Base-by-base conservation (phyloP, 2,888 invertebrate species). In the Coelopa pilipes region DNA sequence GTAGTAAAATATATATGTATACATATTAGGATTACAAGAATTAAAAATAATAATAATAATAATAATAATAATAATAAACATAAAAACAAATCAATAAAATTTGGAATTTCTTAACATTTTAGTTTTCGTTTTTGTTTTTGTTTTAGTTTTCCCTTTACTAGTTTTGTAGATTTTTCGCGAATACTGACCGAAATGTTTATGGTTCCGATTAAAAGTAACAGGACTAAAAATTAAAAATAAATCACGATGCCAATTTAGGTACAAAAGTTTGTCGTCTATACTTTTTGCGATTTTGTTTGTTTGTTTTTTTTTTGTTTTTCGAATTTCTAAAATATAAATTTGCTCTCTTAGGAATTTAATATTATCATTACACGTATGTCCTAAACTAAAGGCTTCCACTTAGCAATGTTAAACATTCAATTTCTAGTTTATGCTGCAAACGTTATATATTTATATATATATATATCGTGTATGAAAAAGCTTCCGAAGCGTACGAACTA, bases 141-240 rank as follows among this genome's bases (percentile, higher is more conserved):
- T 34, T 34, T 34, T 2, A 34, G 2, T 34, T 34, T 53, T 57
- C 73, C 72, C 70, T 60, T 63, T 69, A 59, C 50, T 55, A 34
- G 21, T 76, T 74, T 77, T 74, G 34, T 34, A 75, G 70, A 76
- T 76, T 78, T 75, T 75, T 73, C 74, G 76, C 75, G 78, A 79
- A 79, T 79, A 79, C 79, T 79, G 79, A 79, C 79, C 79, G 78
- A 79, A 79, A 78, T 76, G 67, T 76, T 71, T 66, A 53, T 57
- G 21, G 55, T 72, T 69, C 59, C 49, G 67, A 72, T 72, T 71
- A 55, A 71, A 53, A 49, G 24, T 70, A 62, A 63, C 50, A 62
- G n/a, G 34, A 24, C 49, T 53, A 53, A n/a, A 53, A 67, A 50
- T 19, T 19, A 69, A 19, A 60, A 63, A 60, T 24, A 62, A 63